Conservation (phyloP, 2,797 vertebrate species). For the Sebastolobus alascanus region DNA sequence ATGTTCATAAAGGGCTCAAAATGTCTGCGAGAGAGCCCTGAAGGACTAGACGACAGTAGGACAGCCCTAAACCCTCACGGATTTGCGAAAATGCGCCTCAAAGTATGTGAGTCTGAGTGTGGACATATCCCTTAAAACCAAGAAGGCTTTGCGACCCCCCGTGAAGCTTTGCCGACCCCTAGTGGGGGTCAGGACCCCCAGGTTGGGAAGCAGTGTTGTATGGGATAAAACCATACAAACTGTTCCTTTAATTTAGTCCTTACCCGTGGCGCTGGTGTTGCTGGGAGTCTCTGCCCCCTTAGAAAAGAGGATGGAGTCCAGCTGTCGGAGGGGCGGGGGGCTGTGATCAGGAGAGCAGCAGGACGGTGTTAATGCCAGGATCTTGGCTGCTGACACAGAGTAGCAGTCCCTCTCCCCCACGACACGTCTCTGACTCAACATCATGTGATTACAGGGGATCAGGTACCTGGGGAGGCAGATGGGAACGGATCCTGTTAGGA, state of each 20-base stretch:
- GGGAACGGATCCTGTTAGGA: conserved; percentile 57
- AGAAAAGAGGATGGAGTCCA: conserved; percentile 92
- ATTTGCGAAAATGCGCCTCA: no score
- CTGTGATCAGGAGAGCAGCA: conserved; percentile 92
- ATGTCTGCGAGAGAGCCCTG: no score
- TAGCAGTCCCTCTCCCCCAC: conserved; percentile 96
- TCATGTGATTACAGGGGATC: conserved; percentile 98
- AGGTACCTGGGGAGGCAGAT: conserved; percentile 89
- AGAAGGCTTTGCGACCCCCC: no score
- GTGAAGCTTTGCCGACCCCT: no score
- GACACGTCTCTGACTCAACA: conserved; percentile 94
- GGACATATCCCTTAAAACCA: no score
- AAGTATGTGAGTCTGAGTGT: no score
- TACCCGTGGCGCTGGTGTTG: conserved; percentile 64
- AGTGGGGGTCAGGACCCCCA: no score
- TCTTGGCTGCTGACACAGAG: conserved; percentile 93
- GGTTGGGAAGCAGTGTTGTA: no score
- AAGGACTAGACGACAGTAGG: no score
- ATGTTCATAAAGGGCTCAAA: no score
- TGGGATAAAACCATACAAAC: neutral
- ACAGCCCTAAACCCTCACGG: no score
- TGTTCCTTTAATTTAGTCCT: neutral
- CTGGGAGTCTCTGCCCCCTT: conserved; percentile 78
- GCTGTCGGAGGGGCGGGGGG: conserved; percentile 88
- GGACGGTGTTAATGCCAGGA: conserved; percentile 92